Conservation (phyloP, 1,140 invertebrate genomes). For the Formica selysi region DNA sequence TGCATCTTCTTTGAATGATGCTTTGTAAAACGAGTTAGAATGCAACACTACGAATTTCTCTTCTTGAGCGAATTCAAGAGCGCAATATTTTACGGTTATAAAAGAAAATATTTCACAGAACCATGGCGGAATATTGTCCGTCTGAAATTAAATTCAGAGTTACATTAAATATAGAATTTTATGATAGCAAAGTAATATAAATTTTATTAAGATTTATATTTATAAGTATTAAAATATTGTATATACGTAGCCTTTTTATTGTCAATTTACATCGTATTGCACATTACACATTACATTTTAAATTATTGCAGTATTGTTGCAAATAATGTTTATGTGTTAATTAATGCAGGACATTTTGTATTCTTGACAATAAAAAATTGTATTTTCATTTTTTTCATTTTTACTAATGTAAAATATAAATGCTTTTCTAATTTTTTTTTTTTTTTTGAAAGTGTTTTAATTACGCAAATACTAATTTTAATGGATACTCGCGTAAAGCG, state of each 20-base stretch:
- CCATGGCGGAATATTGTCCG: neutral
- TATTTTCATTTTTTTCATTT: no score
- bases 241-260: neutral
- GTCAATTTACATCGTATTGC: neutral
- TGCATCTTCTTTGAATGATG: conserved; percentile 53
- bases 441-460: neutral
- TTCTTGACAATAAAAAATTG: neutral
- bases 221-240: neutral
- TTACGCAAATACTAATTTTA: neutral
- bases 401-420: neutral
- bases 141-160: conserved; percentile 45
- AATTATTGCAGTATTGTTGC: conserved; percentile 1
- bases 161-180: conserved; percentile 43
- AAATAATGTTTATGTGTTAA: neutral
- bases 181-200: conserved; percentile 19
- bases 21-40: conserved; percentile 56
- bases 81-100: conserved; percentile 35
- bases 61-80: conserved; percentile 22
- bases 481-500: no score
- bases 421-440: neutral
- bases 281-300: conserved; percentile 1
- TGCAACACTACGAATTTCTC: conserved; percentile 54
- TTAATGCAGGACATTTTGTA: conserved; percentile 3
- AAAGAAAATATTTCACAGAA: conserved; percentile 49
- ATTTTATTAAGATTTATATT: conserved; percentile 32